Base-by-base conservation (phyloP, 53 echinoderm and acorn worm species). In the Stichopus horrens region DNA sequence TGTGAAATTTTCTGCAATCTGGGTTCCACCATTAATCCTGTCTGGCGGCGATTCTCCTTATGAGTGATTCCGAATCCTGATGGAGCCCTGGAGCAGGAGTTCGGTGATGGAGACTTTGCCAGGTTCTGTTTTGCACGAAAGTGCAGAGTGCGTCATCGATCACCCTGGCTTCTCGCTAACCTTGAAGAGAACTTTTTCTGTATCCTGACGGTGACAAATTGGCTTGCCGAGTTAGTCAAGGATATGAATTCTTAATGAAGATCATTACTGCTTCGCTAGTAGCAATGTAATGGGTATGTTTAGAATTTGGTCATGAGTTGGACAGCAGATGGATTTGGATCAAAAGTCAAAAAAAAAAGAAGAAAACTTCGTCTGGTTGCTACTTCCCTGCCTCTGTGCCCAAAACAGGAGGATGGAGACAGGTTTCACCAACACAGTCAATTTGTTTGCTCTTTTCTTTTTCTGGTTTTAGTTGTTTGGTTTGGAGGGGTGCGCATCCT, bases 191-290 rank as follows among this genome's bases (percentile, higher is more conserved):
- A 79, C 79, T 79, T 79, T 79, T 16, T 54, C 79, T 19, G 54
- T 19, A 53, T 54, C 53, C 79, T 52, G 13, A 52, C 55, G 37
- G 37, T 53, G 79, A 79, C 77, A 79, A 79, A 79, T 79, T 79
- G 55, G 55, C 79, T 79, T 19, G 79, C n/a, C 54, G 53, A 19
- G 55, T 37, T 53, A 55, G 19, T 18, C 52, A 53, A 55, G 79
- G 52, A 53, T 79, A 79, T 79, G 79, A 79, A 79, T 79, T 79
- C n/a, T 51, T 79, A 53, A 79, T 79, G 79, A 63, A 16, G 63
- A 63, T 63, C 63, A 63, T 16, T 10, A 63, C 9, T 63, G 63
- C 63, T 13, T 16, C 63, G 11, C 63, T 10, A 16, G 11, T 13
- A 63, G 10, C 10, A 13, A 63, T 63, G 16, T 16, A 63, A 16